These are phyloP conservation scores for Hippopotamyrus pictus DNA, from an alignment of 2,797 vertebrate species.

Conservation along the genomic window DNA sequence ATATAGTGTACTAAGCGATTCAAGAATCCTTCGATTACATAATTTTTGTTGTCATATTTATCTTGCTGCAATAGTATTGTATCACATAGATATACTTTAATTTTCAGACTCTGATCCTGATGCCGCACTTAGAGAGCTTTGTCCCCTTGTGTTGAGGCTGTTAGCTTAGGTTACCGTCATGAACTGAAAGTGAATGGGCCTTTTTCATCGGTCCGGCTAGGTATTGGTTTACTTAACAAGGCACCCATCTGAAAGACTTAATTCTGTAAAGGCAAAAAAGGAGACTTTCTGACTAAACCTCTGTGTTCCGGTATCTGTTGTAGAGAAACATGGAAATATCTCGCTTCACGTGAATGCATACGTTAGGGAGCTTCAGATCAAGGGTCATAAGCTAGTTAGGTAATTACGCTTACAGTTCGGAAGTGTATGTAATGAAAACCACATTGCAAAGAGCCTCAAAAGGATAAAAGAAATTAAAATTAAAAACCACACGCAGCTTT, in stretches of 20 bases:
- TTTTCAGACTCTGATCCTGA: not conserved
- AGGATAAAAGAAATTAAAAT: not conserved
- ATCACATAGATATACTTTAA: not conserved
- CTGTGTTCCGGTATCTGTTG: not conserved
- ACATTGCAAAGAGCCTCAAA: not conserved
- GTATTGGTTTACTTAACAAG: not conserved
- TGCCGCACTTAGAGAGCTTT: not conserved
- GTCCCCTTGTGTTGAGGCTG: not conserved
- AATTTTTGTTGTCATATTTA: not conserved
- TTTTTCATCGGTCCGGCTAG: not conserved
- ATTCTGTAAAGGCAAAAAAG: not conserved
- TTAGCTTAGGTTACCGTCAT: not conserved
- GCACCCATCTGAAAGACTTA: not conserved
- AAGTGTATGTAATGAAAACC: not conserved
- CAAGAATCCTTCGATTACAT: not conserved
- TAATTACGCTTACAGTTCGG: not conserved
- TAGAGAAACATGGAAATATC: not conserved
- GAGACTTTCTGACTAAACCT: not conserved
- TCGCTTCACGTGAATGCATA: not conserved
- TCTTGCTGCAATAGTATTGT: not conserved
- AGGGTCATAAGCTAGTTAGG: not conserved
- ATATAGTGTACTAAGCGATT: not conserved
- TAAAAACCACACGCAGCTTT: not conserved
- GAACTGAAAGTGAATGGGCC: not conserved
- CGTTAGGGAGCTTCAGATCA: not conserved